Conservation (phyloP, 2,888 invertebrate species). For the Baccha elongata region DNA sequence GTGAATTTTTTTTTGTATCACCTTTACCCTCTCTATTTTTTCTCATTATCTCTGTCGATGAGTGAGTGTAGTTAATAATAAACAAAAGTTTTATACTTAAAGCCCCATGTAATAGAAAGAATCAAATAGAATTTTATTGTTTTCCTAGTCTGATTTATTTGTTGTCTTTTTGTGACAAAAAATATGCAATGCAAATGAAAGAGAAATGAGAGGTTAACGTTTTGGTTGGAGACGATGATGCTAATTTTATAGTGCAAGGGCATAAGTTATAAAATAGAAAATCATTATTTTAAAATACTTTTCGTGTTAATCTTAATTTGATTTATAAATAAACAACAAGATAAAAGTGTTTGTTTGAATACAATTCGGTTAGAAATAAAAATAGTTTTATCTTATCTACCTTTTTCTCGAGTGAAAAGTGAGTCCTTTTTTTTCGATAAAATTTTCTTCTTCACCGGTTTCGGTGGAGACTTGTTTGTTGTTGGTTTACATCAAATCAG, state of each 20-base stretch:
- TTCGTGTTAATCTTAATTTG: no score
- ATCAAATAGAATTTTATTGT: conserved; percentile 13
- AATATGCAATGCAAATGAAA: conserved; percentile 60
- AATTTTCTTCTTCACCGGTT: conserved; percentile 30
- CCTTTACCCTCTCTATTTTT: conserved; percentile 6
- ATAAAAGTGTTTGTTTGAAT: background rate
- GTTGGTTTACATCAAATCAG: conserved; percentile 48
- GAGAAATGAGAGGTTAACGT: conserved; percentile 13
- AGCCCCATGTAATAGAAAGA: conserved; percentile 21
- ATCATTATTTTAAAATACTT: background rate
- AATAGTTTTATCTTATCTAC: background rate
- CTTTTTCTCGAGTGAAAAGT: background rate
- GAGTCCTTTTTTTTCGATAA: background rate
- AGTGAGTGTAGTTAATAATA: conserved; percentile 17
- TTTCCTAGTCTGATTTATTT: conserved; percentile 11
- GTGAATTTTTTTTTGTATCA: conserved; percentile 27
- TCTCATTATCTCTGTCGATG: background rate
- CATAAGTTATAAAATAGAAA: background rate
- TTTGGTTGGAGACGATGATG: no score
- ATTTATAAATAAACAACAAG: no score
- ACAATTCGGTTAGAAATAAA: background rate
- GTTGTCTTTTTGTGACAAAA: conserved; percentile 23
- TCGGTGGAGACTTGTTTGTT: conserved; percentile 15
- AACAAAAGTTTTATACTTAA: conserved; percentile 39
- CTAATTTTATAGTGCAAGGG: background rate